These are phyloP conservation scores for Drosophila pandora DNA, from an alignment of 1,140 invertebrate genomes.

Conservation along the genomic window DNA sequence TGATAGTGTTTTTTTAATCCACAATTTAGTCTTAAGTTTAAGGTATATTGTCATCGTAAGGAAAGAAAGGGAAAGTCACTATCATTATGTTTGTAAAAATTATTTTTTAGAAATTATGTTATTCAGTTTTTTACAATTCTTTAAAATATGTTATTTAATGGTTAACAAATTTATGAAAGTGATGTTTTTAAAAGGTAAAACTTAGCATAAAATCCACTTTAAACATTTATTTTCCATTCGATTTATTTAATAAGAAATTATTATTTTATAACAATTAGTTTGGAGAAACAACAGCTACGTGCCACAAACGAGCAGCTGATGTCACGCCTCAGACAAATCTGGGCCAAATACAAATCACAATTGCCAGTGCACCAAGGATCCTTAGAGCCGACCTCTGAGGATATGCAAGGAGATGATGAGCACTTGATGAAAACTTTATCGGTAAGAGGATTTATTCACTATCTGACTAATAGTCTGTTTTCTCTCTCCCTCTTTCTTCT, in stretches of 20 bases:
- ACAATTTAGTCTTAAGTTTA: slow-evolving; percentile 41
- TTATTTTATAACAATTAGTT: slow-evolving; percentile 31
- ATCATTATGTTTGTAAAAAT: too few species aligned
- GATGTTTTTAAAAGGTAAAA: not conserved
- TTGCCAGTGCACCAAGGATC: slow-evolving; percentile 42
- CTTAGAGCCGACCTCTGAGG: slow-evolving; percentile 48
- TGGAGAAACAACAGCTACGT: slow-evolving; percentile 85
- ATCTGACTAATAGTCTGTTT: slow-evolving; percentile 51
- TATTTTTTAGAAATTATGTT: too few species aligned
- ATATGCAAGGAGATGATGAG: slow-evolving; percentile 37
- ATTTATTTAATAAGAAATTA: slow-evolving; percentile 8
- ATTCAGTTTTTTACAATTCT: not conserved
- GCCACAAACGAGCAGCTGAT: slow-evolving; percentile 86
- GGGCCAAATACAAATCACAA: slow-evolving; percentile 85
- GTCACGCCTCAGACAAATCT: slow-evolving; percentile 85
- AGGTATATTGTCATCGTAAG: slow-evolving; percentile 10
- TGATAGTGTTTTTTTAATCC: slow-evolving; percentile 55
- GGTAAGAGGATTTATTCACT: slow-evolving; percentile 50
- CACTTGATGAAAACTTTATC: slow-evolving; percentile 40
- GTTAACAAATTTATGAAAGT: too few species aligned
- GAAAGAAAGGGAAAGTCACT: too few species aligned
- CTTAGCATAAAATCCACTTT: not conserved
- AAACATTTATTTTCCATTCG: not conserved
- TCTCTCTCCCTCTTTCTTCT: slow-evolving; percentile 42
- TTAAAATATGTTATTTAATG: too few species aligned